phyloP scores from a whole-genome alignment of 2,113 vertebrate species.

The Excalfactoria chinensis region DNA sequence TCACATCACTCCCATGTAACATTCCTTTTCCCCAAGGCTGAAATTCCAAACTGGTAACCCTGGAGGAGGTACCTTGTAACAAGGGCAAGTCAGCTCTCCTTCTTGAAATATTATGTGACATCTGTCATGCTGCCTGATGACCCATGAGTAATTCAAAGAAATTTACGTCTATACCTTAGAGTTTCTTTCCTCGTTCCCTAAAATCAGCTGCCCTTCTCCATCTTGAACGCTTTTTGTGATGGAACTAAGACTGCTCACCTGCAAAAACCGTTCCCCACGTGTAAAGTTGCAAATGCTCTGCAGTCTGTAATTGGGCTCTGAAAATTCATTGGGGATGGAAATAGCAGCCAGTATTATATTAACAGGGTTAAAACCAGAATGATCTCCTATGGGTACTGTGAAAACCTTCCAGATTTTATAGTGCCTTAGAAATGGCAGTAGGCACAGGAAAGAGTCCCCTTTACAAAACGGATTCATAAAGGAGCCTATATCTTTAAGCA shows the following conservation, averaged over 20 bases:
- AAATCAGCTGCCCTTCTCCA: constrained; percentile 29
- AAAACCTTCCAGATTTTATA: constrained; percentile 3
- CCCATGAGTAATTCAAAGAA: neutral
- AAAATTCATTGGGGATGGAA: neutral
- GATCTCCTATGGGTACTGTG: neutral
- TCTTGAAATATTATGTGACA: neutral
- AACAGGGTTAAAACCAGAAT: neutral
- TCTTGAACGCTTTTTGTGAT: neutral
- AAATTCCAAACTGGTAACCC: neutral
- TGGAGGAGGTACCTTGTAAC: neutral
- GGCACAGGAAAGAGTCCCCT: neutral
- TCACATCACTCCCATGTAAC: neutral
- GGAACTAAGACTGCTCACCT: neutral
- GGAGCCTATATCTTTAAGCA: neutral
- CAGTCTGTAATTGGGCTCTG: neutral
- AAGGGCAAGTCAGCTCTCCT: neutral
- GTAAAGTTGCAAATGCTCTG: neutral
- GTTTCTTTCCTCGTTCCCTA: constrained; percentile 17
- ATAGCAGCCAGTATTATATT: neutral
- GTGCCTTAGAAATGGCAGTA: constrained; percentile 3
- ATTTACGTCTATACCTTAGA: neutral
- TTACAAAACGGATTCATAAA: neutral
- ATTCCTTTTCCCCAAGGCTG: neutral
- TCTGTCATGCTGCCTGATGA: neutral
- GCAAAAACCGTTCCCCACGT: neutral